phyloP scores from a whole-genome alignment of 2,888 invertebrate species.

The Phania funesta region DNA sequence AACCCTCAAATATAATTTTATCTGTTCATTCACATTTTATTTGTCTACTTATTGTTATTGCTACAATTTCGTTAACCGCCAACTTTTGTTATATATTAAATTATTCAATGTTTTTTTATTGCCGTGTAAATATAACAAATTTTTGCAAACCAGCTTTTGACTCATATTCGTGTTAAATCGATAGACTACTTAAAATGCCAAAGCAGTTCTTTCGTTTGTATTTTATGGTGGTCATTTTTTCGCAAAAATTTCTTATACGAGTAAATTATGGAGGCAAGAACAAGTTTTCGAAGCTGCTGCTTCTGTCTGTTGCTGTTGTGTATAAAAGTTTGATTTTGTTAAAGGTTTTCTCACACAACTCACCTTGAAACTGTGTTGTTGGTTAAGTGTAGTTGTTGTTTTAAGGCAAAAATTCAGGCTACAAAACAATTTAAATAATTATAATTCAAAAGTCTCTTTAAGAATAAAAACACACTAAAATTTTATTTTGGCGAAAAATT shows the following conservation, averaged over 20 bases:
- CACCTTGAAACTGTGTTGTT: slow-evolving; percentile 57
- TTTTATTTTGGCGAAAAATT: not conserved
- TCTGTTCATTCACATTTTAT: too few relatives aligned
- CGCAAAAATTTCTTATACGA: slow-evolving; percentile 33
- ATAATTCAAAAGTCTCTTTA: slow-evolving; percentile 19
- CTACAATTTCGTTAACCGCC: not conserved
- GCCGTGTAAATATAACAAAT: not conserved
- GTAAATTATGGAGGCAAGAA: slow-evolving; percentile 46
- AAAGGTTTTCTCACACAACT: slow-evolving; percentile 15
- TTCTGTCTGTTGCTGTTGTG: not conserved
- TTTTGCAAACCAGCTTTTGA: slow-evolving; percentile 47
- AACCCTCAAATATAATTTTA: not conserved
- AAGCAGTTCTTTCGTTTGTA: slow-evolving; percentile 19
- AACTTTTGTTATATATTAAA: not conserved
- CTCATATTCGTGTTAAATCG: slow-evolving; percentile 29
- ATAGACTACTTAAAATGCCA: slow-evolving; percentile 20
- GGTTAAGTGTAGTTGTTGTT: slow-evolving; percentile 3
- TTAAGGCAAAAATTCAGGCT: slow-evolving; percentile 40
- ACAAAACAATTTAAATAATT: slow-evolving; percentile 35
- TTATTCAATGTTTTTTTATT: not conserved
- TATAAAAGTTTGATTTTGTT: slow-evolving; percentile 1
- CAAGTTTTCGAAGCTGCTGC: slow-evolving; percentile 57
- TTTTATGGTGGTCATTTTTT: slow-evolving; percentile 1
- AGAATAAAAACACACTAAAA: not conserved
- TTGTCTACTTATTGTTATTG: not conserved